Conservation (phyloP, 1,140 invertebrate species). For the Drosophila kohkoa region DNA sequence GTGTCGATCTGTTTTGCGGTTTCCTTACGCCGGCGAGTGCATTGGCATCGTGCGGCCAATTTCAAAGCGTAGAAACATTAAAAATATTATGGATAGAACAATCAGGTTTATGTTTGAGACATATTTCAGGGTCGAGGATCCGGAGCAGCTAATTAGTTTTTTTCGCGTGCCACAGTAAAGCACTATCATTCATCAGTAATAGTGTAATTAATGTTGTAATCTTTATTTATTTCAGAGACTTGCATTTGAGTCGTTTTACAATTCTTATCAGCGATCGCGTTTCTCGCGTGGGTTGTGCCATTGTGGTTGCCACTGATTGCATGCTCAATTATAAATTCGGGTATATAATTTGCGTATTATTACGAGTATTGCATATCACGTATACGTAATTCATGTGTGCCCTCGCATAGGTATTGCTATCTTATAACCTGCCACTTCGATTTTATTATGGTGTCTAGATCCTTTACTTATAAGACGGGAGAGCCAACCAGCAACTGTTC, state of each 20-base stretch:
- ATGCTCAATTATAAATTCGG: background rate
- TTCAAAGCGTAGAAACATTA: background rate
- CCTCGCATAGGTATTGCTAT: slow-evolving; percentile 30
- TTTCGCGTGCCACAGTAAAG: background rate
- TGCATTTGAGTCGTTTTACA: background rate
- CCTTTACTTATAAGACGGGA: slow-evolving; percentile 39
- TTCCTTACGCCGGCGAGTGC: slow-evolving; percentile 43
- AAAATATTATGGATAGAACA: background rate
- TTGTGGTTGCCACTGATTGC: slow-evolving; percentile 7
- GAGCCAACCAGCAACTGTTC: slow-evolving; percentile 28
- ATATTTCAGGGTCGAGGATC: slow-evolving; percentile 4
- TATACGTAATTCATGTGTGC: background rate
- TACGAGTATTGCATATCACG: too few species aligned
- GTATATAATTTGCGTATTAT: too few species aligned
- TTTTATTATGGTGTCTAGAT: slow-evolving; percentile 12
- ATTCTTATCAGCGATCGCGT: slow-evolving; percentile 45
- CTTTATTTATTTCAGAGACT: slow-evolving; percentile 6
- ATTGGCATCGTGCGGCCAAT: background rate
- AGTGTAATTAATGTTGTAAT: background rate
- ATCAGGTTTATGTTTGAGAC: slow-evolving; percentile 23
- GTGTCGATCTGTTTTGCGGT: slow-evolving; percentile 44
- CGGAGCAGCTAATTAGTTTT: background rate
- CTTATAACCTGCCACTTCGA: slow-evolving; percentile 61
- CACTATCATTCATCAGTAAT: background rate
- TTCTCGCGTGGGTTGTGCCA: slow-evolving; percentile 57